These are phyloP conservation scores for Leptinotarsa haldemani DNA, from an alignment of 2,888 invertebrate genomes.

Conservation along the genomic window DNA sequence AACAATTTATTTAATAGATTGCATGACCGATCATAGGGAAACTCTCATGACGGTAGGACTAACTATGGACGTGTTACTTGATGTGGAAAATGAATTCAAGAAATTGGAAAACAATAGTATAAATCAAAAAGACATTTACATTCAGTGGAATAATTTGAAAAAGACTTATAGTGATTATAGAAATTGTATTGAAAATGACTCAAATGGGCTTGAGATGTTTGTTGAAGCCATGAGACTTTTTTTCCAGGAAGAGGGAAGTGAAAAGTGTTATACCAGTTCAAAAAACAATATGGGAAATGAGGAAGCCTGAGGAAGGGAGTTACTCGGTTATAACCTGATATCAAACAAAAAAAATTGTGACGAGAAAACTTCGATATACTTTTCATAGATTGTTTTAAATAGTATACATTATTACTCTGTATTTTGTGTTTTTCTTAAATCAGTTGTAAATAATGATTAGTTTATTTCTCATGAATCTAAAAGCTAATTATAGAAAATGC, in stretches of 20 bases:
- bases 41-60: conserved; percentile 32
- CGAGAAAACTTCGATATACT: neutral
- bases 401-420: neutral
- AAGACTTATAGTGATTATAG: conserved; percentile 36
- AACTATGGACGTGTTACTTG: conserved; percentile 33
- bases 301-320: neutral
- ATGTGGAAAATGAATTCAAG: conserved; percentile 34
- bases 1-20: conserved; percentile 32
- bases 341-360: neutral
- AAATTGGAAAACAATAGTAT: conserved; percentile 36
- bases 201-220: conserved; percentile 30
- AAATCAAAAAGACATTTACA: conserved; percentile 41
- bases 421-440: neutral
- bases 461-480: no score
- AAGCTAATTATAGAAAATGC: no score
- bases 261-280: conserved; percentile 3
- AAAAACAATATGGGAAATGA: conserved; percentile 19
- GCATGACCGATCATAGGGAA: conserved; percentile 34
- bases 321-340: neutral
- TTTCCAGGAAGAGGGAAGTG: conserved; percentile 27
- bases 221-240: conserved; percentile 38
- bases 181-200: conserved; percentile 23
- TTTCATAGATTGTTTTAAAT: neutral
- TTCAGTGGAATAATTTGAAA: conserved; percentile 36
- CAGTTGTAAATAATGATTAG: no score